Evolutionary conservation across 2,113 vertebrate species (phyloP).

Genomic region (Tor tambroides): DNA sequence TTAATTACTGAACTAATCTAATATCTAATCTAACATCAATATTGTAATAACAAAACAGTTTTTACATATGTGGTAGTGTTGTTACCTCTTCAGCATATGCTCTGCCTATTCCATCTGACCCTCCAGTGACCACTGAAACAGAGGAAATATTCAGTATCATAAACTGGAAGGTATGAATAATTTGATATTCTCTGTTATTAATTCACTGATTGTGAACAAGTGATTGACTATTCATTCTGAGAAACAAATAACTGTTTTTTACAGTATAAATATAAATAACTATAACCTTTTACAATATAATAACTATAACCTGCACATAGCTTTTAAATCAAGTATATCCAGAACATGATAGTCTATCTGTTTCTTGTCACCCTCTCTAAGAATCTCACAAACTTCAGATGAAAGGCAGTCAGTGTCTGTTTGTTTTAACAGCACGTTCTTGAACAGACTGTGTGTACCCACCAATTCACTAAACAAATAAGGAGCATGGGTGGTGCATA

Average conservation of each 20-base stretch:
- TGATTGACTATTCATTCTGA: neutral
- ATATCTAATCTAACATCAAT: neutral
- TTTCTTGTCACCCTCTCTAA: neutral
- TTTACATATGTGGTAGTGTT: neutral
- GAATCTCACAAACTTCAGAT: neutral
- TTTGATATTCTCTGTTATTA: neutral
- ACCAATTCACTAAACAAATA: conserved; percentile 64
- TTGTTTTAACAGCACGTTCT: conserved; percentile 64
- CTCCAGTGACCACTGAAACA: conserved; percentile 85
- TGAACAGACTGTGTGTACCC: conserved; percentile 64
- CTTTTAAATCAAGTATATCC: neutral
- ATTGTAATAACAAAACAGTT: neutral
- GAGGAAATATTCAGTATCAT: conserved; percentile 39
- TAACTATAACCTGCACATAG: too few relatives aligned
- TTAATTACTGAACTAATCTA: neutral
- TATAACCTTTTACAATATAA: too few relatives aligned
- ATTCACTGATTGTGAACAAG: neutral
- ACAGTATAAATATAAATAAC: too few relatives aligned
- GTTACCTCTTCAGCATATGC: conserved; percentile 84
- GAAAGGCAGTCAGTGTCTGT: conserved; percentile 25
- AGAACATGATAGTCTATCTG: neutral
- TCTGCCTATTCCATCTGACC: conserved; percentile 87
- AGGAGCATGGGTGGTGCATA: neutral
- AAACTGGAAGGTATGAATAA: neutral
- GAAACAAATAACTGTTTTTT: neutral